Base-by-base conservation (phyloP, 1,140 invertebrate genomes). In the Halotydeus destructor region DNA sequence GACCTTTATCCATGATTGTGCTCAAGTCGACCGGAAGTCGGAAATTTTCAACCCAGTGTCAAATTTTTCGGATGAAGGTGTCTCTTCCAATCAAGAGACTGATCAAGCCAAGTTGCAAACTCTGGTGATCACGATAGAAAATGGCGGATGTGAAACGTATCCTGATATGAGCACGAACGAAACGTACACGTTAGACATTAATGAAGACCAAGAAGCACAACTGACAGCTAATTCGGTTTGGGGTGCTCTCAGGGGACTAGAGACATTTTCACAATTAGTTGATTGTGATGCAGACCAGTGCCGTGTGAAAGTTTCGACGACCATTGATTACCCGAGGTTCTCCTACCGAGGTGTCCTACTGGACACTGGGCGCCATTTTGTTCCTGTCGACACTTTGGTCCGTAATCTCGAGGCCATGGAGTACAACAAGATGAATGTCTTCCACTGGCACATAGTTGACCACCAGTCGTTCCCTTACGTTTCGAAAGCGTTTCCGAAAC, bases 311-410 rank as follows among this genome's bases (percentile, higher is more conserved):
- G 53, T 56, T 9, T 73, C 74, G 18, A 52, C 48, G 1, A 74
- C 80, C 23, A 33, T 54, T 22, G 82, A 88, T 56, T 68, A 59
- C 19, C 82, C 83, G 0, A 60, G 72, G 47, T 79, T 80, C 45
- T 33, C 62, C 1, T 74, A 80, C 54, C 68, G 84, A 34, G 82
- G 81, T 2, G 56, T 88, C 8, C 56, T 89, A 11, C 49, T 89
- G 18, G 84, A 88, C 55, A 83, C 81, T 1, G 69, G 78, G 2
- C 64, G 84, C 5, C 83, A 89, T 60, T 89, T 69, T 58, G 59
- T 82, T 6, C 68, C 75, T 0, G 47, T 78, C 1, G 38, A 53
- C 2, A 69, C 68, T 25, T 70, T 88, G 19, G 51, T 69, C 11
- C 55, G 67, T 23, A 76, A 70, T 2, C 52, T 88, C 59, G 59